Conservation (phyloP, 2,113 vertebrate species). For the Phaethon lepturus region DNA sequence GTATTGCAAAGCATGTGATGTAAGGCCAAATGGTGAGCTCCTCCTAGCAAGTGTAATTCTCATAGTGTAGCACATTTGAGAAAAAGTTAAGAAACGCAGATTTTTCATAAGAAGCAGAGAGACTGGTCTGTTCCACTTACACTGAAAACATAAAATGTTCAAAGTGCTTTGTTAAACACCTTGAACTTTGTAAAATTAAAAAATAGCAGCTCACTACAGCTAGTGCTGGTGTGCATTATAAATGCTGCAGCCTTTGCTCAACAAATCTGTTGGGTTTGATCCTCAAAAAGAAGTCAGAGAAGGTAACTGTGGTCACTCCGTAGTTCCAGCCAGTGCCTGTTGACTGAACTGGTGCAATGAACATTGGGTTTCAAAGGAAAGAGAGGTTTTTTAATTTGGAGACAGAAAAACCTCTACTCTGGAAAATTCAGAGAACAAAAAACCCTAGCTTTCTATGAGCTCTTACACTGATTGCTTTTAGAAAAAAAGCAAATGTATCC, state of each 20-base stretch:
- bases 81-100: not conserved
- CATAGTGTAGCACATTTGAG: not conserved
- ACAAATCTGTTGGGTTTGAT: not conserved
- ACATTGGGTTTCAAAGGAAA: not conserved
- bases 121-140: not conserved
- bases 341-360: not conserved
- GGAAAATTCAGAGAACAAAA: not conserved
- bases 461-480: not conserved
- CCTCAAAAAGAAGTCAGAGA: not conserved
- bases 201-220: not conserved
- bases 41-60: not conserved
- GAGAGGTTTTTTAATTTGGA: not conserved
- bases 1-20: not conserved
- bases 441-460: not conserved
- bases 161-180: not conserved
- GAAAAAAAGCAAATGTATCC: not conserved
- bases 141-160: not conserved
- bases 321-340: not conserved
- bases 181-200: not conserved
- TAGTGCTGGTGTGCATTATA: not conserved
- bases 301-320: not conserved
- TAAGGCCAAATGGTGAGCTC: not conserved
- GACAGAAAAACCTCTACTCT: not conserved
- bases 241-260: not conserved
- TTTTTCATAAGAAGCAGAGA: not conserved